phyloP scores from a whole-genome alignment of 2,113 vertebrate genomes.

The Hyperopisus bebe region DNA sequence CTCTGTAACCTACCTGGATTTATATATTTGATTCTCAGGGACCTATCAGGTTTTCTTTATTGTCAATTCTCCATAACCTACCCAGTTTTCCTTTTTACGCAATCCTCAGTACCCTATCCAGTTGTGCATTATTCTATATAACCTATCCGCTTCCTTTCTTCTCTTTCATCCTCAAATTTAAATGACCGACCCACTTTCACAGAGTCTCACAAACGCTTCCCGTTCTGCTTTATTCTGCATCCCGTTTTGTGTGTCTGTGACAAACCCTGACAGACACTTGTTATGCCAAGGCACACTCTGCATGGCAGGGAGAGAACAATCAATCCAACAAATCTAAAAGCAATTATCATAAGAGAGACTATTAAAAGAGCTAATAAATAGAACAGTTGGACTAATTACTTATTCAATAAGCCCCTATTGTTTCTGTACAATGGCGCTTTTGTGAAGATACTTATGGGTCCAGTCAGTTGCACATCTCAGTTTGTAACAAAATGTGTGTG shows the following conservation, averaged over 20 bases:
- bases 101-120: not conserved
- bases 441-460: not conserved
- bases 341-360: slow-evolving; percentile 30
- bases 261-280: slow-evolving; percentile 19
- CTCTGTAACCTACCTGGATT: not conserved
- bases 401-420: not conserved
- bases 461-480: not conserved
- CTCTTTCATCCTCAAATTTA: not conserved
- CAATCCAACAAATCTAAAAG: slow-evolving; percentile 24
- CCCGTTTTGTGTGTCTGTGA: not conserved
- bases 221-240: not conserved
- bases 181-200: not conserved
- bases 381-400: slow-evolving; percentile 19
- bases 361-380: slow-evolving; percentile 29
- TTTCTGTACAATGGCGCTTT: not conserved
- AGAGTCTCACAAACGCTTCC: not conserved
- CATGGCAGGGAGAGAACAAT: slow-evolving; percentile 15
- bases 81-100: not conserved
- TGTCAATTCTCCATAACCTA: not conserved
- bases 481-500: not conserved
- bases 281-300: slow-evolving; percentile 7
- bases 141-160: not conserved
- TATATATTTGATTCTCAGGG: not conserved
- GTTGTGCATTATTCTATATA: not conserved
- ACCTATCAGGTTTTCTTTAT: not conserved